Evolutionary conservation across 2,888 invertebrate genomes (phyloP), one percentile per base, ranked within the genome.

Genomic region (Brachynemurus nebulosus): DNA sequence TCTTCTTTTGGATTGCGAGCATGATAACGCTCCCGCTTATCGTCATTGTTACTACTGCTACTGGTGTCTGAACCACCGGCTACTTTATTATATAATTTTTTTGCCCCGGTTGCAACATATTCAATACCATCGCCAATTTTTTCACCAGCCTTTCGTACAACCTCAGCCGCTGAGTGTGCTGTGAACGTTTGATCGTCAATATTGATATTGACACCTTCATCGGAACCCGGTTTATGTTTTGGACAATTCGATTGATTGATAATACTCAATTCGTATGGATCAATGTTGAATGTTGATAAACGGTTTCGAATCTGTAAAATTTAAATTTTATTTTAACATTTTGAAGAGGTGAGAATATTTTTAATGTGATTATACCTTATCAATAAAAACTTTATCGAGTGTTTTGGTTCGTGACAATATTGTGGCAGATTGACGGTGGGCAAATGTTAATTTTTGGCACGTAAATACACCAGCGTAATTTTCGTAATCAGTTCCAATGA

Each of bases 141-240:
- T 44, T 76, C 77, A 1, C 83, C 84, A 21, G 80, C 78, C 57
- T 79, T 80, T 51, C 76, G 71, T 6, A 86, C 78, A 2, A 76
- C 79, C 41, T 75, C 71, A 1, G 80, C 85, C 27, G 85, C 72
- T 55, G 75, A 80, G 50, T 81, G 74, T 0, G 82, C 71, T 1
- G 80, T 80, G 62, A 86, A 81, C 0, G 86, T 86, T 16, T 80
- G 72, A 0, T 80, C 79, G 53, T 84, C 76, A 46, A 86, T 80
- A 60, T 80, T 76, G 49, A 86, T 79, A 59, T 78, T 75, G 33
- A 74, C 69, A 1, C 75, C 74, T 18, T 69, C 66, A 1, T 73
- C 69, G 12, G 69, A 64, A 49, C 73, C 67, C 54, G 71, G 68
- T 48, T 74, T 74, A 12, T 14, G 23, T 9, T 62, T 60, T 1